A percentile compares a stretch with the other conserved stretches of the same genome.
These are phyloP conservation scores for Athrips mouffetella DNA, from an alignment of 2,888 invertebrate species.

Conservation along the genomic window DNA sequence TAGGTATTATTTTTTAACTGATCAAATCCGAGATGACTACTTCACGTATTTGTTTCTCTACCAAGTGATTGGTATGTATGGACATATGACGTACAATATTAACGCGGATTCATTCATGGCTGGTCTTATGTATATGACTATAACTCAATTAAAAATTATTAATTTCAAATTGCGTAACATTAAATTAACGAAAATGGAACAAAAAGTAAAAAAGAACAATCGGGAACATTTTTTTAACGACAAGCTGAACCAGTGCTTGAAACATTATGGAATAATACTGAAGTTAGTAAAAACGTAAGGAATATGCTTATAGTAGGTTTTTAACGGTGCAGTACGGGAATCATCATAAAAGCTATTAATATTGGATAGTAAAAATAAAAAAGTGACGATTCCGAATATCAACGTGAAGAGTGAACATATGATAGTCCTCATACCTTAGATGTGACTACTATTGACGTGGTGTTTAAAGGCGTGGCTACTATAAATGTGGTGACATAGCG, in stretches of 20 bases:
- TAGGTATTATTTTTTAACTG: conserved; percentile 56
- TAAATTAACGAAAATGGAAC: conserved; percentile 28
- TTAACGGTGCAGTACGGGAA: too few species aligned
- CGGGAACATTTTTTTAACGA: conserved; percentile 25
- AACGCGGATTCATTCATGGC: conserved; percentile 51
- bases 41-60: conserved; percentile 47
- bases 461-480: too few species aligned
- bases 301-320: too few species aligned
- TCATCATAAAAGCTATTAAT: too few species aligned
- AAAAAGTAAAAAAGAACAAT: conserved; percentile 14
- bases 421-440: too few species aligned
- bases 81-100: conserved; percentile 57
- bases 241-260: conserved; percentile 36
- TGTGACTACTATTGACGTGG: too few species aligned
- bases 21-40: conserved; percentile 39
- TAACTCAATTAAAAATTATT: conserved; percentile 47
- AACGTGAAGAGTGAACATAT: too few species aligned
- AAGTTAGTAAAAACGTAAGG: conserved; percentile 41
- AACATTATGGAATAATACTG: conserved; percentile 47
- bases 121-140: conserved; percentile 47
- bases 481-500: too few species aligned
- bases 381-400: too few species aligned
- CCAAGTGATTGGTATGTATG: conserved; percentile 53
- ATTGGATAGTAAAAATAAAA: too few species aligned
- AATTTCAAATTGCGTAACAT: conserved; percentile 43